Conservation (phyloP, 2,113 vertebrate genomes). For the Anthoscopus minutus region DNA sequence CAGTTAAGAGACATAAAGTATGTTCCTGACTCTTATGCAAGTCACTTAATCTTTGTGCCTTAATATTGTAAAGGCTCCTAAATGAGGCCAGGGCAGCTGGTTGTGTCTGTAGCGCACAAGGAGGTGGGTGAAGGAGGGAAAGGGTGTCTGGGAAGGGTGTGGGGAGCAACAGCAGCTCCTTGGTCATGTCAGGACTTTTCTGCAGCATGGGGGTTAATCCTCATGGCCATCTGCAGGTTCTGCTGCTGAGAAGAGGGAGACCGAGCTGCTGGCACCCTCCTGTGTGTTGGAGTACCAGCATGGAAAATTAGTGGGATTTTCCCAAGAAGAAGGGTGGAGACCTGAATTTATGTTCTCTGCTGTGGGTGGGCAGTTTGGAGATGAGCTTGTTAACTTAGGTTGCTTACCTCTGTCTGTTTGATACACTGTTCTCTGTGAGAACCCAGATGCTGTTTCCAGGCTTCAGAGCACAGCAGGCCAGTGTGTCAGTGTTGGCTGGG, state of each 20-base stretch:
- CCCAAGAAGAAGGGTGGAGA: background rate
- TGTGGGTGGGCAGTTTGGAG: background rate
- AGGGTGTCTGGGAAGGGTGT: background rate
- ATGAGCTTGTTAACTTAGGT: background rate
- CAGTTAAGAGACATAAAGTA: background rate
- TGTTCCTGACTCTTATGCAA: background rate
- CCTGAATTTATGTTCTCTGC: background rate
- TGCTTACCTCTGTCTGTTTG: background rate
- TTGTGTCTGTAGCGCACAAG: rapidly evolving
- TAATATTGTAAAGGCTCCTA: slow-evolving; percentile 1
- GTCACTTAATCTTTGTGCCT: slow-evolving; percentile 14
- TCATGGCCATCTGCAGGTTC: background rate
- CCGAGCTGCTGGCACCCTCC: background rate
- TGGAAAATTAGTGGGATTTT: background rate
- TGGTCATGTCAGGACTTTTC: background rate
- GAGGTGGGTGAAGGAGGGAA: background rate
- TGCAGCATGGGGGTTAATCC: background rate
- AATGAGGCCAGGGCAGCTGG: background rate
- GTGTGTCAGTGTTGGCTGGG: background rate
- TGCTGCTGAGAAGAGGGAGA: background rate
- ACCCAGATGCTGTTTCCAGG: background rate
- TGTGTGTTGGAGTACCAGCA: rapidly evolving
- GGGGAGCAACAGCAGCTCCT: background rate
- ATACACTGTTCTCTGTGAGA: slow-evolving; percentile 47
- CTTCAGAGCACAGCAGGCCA: slow-evolving; percentile 1